Evolutionary conservation across 2,113 vertebrate genomes (phyloP).

Genomic region (Chascanopsetta lugubris): DNA sequence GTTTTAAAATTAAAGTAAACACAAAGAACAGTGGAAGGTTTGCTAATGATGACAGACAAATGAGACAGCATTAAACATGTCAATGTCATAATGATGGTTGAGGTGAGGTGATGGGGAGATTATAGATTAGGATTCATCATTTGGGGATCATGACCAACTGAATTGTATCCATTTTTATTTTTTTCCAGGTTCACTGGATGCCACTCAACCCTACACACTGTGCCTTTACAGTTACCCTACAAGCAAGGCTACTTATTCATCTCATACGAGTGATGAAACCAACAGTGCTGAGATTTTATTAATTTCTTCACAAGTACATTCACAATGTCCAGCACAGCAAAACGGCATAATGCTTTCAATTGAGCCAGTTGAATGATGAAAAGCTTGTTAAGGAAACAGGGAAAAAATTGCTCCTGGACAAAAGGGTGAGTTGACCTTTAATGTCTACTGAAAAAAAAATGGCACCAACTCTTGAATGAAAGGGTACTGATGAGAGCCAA

Average conservation of each 20-base stretch:
- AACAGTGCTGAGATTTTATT: not conserved
- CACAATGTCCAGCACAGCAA: not conserved
- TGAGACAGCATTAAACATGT: too few relatives aligned
- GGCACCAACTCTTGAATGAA: slow-evolving; percentile 62
- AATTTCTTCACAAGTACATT: not conserved
- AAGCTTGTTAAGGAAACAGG: slow-evolving; percentile 31
- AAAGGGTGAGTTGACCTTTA: slow-evolving; percentile 66
- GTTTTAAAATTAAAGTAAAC: not conserved
- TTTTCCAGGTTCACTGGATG: too few relatives aligned
- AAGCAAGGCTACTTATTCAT: not conserved
- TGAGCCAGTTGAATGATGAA: slow-evolving; percentile 24
- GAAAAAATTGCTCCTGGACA: slow-evolving; percentile 49
- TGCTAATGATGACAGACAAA: too few relatives aligned
- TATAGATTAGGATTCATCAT: too few relatives aligned
- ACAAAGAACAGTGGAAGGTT: not conserved
- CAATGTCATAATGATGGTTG: too few relatives aligned
- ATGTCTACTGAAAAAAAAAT: slow-evolving; percentile 56
- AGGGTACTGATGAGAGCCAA: slow-evolving; percentile 65
- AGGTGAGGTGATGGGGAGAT: not conserved
- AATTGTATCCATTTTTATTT: too few relatives aligned
- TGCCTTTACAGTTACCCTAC: too few relatives aligned
- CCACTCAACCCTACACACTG: too few relatives aligned
- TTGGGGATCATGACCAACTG: not conserved
- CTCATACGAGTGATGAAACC: not conserved
- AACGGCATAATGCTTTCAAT: slow-evolving; percentile 5